These are phyloP conservation scores for Shargacucullia verbasci DNA, from an alignment of 2,888 invertebrate genomes.

Conservation along the genomic window DNA sequence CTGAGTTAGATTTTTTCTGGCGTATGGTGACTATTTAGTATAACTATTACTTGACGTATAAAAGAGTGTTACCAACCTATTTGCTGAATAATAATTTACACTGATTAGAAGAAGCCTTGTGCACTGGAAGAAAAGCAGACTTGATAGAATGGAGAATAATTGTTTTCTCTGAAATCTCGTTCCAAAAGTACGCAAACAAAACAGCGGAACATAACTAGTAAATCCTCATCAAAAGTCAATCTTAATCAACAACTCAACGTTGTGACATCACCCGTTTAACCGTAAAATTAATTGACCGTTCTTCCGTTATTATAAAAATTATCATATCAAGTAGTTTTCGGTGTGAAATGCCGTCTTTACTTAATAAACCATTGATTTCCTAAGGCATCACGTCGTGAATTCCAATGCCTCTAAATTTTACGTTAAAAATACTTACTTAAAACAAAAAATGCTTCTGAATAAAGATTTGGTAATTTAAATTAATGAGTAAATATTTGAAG, in stretches of 20 bases:
- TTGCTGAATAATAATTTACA: too few relatives aligned
- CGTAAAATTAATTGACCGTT: constrained; percentile 57
- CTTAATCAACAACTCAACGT: constrained; percentile 38
- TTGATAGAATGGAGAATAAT: too few relatives aligned
- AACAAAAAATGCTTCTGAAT: constrained; percentile 3
- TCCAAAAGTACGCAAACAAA: constrained; percentile 2
- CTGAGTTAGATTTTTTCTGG: too few relatives aligned
- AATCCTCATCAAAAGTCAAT: constrained; percentile 41
- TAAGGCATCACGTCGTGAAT: constrained; percentile 23
- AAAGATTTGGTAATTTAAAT: constrained; percentile 14
- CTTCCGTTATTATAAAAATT: constrained; percentile 65
- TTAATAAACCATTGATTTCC: constrained; percentile 42
- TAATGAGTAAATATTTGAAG: constrained; percentile 5
- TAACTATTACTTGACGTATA: too few relatives aligned
- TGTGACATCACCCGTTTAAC: constrained; percentile 50
- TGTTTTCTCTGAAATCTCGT: too few relatives aligned
- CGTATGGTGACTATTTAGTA: too few relatives aligned
- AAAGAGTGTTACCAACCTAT: too few relatives aligned
- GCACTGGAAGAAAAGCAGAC: too few relatives aligned
- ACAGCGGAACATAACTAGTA: constrained; percentile 14
- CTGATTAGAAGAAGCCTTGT: too few relatives aligned
- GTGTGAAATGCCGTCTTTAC: constrained; percentile 49
- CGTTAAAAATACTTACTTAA: neutral
- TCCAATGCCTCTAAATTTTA: constrained; percentile 8
- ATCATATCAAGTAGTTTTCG: constrained; percentile 54